phyloP scores from a whole-genome alignment of 2,888 invertebrate species.

The Odontocerum albicorne region DNA sequence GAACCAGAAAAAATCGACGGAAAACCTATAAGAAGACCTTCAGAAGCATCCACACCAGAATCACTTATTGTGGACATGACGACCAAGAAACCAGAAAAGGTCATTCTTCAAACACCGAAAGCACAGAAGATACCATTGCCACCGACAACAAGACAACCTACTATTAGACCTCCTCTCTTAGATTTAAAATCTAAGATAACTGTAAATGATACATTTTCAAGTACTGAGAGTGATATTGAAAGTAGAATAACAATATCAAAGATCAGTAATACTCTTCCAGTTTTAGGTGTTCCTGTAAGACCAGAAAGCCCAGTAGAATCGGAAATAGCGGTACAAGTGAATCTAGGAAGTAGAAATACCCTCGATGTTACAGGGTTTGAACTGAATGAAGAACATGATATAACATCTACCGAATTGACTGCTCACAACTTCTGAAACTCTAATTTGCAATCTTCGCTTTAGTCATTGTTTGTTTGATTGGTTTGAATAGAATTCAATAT shows the following conservation, averaged over 20 bases:
- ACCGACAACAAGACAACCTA: conserved; percentile 17
- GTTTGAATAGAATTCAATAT: no score
- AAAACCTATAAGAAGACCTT: conserved; percentile 43
- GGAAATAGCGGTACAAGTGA: conserved; percentile 31
- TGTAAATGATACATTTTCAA: conserved; percentile 25
- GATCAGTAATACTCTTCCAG: conserved; percentile 49
- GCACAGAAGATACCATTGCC: conserved; percentile 16
- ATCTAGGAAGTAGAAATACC: conserved; percentile 30
- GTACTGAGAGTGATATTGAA: conserved; percentile 53
- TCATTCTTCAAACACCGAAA: conserved; percentile 21
- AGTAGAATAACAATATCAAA: conserved; percentile 58
- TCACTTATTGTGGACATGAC: conserved; percentile 48
- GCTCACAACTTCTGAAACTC: conserved; percentile 21
- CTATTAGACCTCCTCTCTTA: background rate
- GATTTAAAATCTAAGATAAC: conserved; percentile 20
- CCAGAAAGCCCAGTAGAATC: conserved; percentile 44
- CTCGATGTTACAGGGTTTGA: conserved; percentile 24
- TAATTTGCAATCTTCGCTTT: no score
- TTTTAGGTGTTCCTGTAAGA: conserved; percentile 38
- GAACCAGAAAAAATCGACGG: conserved; percentile 41
- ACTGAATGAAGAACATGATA: conserved; percentile 13
- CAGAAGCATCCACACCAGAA: conserved; percentile 38
- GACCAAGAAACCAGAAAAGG: conserved; percentile 43
- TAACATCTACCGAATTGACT: conserved; percentile 10
- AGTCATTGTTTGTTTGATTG: no score